These are phyloP conservation scores for Bos taurus DNA, from an alignment of 2,113 vertebrate species.

Conservation along the genomic window DNA sequence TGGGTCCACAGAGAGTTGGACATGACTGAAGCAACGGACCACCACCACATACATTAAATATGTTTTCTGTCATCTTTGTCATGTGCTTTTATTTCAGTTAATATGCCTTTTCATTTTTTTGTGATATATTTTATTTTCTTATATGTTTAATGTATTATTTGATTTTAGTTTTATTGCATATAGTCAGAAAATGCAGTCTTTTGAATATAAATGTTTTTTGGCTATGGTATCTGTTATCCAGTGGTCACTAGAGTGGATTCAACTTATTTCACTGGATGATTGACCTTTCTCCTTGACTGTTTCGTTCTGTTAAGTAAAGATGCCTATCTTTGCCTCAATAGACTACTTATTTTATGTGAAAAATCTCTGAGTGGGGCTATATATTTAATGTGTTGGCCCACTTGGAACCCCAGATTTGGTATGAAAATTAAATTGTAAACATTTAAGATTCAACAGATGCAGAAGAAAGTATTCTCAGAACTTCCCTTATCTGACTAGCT, in stretches of 20 bases:
- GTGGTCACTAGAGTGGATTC: background rate
- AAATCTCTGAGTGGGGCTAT: background rate
- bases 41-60: background rate
- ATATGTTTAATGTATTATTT: background rate
- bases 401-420: background rate
- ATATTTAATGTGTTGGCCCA: background rate
- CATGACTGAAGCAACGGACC: rapidly evolving
- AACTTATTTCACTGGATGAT: background rate
- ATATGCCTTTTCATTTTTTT: background rate
- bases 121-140: background rate
- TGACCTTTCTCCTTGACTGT: background rate
- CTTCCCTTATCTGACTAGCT: background rate
- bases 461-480: background rate
- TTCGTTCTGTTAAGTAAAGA: background rate
- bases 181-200: background rate
- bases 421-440: background rate
- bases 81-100: background rate
- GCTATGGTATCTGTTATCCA: background rate
- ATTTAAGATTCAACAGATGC: background rate
- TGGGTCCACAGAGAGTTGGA: rapidly evolving
- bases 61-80: background rate
- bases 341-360: background rate
- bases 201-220: background rate
- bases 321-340: background rate
- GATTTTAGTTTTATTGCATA: background rate